Conservation (phyloP, 2,113 vertebrate species). For the Sisor rabdophorus region DNA sequence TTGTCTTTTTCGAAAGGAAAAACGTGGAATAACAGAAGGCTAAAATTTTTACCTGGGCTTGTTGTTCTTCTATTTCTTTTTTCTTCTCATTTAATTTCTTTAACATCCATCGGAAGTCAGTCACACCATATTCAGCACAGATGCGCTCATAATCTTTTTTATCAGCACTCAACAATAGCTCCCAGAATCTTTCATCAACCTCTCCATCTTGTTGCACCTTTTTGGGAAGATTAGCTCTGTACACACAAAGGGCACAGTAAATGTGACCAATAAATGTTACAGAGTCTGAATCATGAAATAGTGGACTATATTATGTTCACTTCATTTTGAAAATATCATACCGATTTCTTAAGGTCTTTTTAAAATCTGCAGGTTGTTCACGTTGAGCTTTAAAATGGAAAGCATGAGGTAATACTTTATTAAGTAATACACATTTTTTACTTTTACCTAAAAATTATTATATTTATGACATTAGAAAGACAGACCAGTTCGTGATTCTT, state of each 20-base stretch:
- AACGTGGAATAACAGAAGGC: background rate
- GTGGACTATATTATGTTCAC: background rate
- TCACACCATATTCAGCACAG: constrained; percentile 77
- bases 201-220: constrained; percentile 57
- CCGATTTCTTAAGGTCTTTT: constrained; percentile 61
- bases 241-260: constrained; percentile 1
- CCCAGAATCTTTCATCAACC: constrained; percentile 74
- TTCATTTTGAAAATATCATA: background rate
- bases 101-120: constrained; percentile 81
- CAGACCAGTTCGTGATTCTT: constrained; percentile 65
- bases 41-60: constrained; percentile 65
- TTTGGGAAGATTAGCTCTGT: constrained; percentile 48
- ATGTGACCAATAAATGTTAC: too few relatives aligned
- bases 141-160: constrained; percentile 82
- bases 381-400: constrained; percentile 53
- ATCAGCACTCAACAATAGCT: constrained; percentile 77
- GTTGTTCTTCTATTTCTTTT: constrained; percentile 66
- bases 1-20: background rate
- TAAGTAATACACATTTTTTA: background rate
- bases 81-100: constrained; percentile 77
- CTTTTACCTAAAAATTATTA: background rate
- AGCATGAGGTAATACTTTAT: background rate
- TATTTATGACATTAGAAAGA: background rate
- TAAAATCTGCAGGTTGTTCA: constrained; percentile 61
- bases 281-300: background rate